Evolutionary conservation across 92 coral and sea anemone species (phyloP).

Genomic region (Phymanthus crucifer): DNA sequence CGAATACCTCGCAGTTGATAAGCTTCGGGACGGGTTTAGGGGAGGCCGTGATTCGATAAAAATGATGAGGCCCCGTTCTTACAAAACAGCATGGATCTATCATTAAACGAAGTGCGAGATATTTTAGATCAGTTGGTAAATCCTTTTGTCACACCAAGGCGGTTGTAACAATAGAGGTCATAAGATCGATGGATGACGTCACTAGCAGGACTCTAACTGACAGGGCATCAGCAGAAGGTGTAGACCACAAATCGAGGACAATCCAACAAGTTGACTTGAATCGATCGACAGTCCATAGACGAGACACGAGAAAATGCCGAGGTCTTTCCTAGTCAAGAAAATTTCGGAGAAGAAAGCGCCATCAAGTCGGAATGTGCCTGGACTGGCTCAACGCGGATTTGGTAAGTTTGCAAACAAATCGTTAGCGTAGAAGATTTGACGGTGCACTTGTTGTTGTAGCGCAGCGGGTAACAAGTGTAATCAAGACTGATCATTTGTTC

Average conservation of each 20-base stretch:
- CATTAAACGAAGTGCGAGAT: neutral
- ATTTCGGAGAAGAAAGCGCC: constrained; percentile 57
- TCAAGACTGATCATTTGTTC: neutral
- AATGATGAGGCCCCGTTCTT: neutral
- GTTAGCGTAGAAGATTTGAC: constrained; percentile 19
- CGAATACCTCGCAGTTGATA: neutral
- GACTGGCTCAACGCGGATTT: constrained; percentile 11
- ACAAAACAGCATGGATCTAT: neutral
- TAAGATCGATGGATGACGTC: constrained; percentile 35
- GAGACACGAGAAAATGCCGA: constrained; percentile 60
- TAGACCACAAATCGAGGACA: constrained; percentile 13
- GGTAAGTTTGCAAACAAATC: constrained; percentile 58
- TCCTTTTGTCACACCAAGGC: constrained; percentile 16
- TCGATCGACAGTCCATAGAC: neutral
- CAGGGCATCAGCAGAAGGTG: constrained; percentile 9
- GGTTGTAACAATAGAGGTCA: constrained; percentile 13
- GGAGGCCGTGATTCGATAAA: neutral
- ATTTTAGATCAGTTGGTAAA: neutral
- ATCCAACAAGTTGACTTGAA: neutral
- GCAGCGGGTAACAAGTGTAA: constrained; percentile 59
- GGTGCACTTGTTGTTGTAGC: constrained; percentile 65
- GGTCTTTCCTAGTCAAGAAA: constrained; percentile 84
- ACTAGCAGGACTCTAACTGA: neutral
- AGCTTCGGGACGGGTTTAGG: neutral
- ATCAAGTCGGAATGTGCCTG: constrained; percentile 34